Base-by-base conservation (phyloP, 2,113 vertebrate genomes). In the Poeciliopsis occidentalis region DNA sequence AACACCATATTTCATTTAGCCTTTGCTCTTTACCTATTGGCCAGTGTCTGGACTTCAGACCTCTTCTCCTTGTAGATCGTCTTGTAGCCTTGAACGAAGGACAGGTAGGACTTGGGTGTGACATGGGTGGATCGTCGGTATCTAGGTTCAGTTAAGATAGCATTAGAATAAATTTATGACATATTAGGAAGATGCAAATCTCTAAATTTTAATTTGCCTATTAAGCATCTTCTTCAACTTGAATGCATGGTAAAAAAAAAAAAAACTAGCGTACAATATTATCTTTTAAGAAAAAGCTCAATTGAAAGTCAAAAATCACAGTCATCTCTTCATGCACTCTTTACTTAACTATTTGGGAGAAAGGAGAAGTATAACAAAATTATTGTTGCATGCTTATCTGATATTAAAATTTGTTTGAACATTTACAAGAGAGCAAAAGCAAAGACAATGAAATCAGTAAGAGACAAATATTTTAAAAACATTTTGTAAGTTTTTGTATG, bases 81-180 rank as follows among this genome's bases (percentile, higher is more conserved):
- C 91, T 99, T 98, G 89, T 99, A 99, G 19, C 94, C 93, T 71
- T 98, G 97, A 85, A 99, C 97, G 91, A 99, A 99, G 80, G 97
- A 96, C 51, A 99, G 93, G 88, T 99, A 99, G 31, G 97, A 99
- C 84, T 97, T 99, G 51, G 98, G 97, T 0, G 98, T 99, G 85
- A 99, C 96, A 0, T 99, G 96, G 1, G 96, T 95, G 62, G 96
- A 94, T 60, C 97, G 96, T 15, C 97, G 94, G 80, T 97, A 93
- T 66, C 91, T 93, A 65, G 2, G 80, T 30, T 61, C 0, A 75
- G 79, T 84, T 5, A 6, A 77, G 5, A 78, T 61, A 15, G 26
- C 3, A 76, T 0, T 10, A 31, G 11, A 63, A 76, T 64, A 3
- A 60, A 30, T 77, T 64, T 1, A 19, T n/a, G 15, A 69, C 11